These are phyloP conservation scores for Cepphus grylle DNA, from an alignment of 2,113 vertebrate species.

Conservation along the genomic window DNA sequence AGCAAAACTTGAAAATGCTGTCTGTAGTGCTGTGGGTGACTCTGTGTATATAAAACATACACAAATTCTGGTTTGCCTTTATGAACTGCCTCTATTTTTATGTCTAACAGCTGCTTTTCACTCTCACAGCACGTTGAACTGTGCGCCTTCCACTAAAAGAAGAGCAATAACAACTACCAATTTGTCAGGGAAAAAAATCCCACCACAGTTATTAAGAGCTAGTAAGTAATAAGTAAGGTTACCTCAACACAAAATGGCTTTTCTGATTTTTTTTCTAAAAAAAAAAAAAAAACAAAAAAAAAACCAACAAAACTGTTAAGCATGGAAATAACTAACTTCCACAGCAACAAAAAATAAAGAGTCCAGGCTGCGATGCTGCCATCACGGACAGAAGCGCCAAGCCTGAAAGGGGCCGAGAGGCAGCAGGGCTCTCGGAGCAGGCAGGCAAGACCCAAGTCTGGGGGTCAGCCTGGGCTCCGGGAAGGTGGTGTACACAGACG, in stretches of 20 bases:
- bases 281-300: not conserved
- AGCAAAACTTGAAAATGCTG: not conserved
- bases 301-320: not conserved
- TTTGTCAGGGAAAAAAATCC: not conserved
- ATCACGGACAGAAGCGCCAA: not conserved
- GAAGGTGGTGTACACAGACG: not conserved
- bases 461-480: not conserved
- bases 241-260: not conserved
- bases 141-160: not conserved
- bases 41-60: not conserved
- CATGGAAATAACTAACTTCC: not conserved
- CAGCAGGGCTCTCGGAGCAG: not conserved
- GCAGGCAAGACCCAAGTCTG: not conserved
- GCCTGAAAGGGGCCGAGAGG: not conserved
- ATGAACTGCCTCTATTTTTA: not conserved
- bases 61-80: not conserved
- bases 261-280: not conserved
- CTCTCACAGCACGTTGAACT: not conserved
- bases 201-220: not conserved
- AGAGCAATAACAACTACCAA: not conserved
- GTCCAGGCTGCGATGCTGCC: rapidly evolving
- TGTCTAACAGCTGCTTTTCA: not conserved
- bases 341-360: not conserved
- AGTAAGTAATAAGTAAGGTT: not conserved
- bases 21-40: not conserved